Evolutionary conservation across 2,113 vertebrate genomes (phyloP), one percentile per base, ranked within the genome.

Genomic region (Lamprotornis superbus): DNA sequence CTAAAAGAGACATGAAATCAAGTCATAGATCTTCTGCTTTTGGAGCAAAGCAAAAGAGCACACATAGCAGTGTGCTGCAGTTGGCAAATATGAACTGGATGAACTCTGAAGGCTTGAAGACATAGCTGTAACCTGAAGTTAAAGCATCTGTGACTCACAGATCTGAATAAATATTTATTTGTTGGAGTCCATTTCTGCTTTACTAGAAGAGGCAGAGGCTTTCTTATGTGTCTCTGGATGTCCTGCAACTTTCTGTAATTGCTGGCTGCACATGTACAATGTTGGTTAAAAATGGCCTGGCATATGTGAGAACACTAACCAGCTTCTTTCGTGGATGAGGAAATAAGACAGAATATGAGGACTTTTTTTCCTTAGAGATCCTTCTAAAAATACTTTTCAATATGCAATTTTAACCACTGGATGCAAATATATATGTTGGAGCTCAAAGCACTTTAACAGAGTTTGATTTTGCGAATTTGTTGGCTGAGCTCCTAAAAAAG

Each of bases 141-240:
- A 73, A 79, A 91, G 35, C 57, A 71, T 52, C 22, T 89, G 28
- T 81, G 59, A 93, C 53, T 96, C 87, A 82, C 28, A 63, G 40
- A 83, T 76, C 15, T 85, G 75, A 73, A 89, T 80, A 96, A 95
- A 96, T 94, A 95, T 94, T 94, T 95, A 33, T 64, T 83, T 94
- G 7, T n/a, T 89, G 53, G 83, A 82, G 55, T 73, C 39, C 50
- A 55, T 69, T 94, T 93, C 70, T 95, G 7, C 49, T 83, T 83
- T 94, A 69, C 57, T 60, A 91, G 87, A 89, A 89, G 46, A 94
- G 40, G 83, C 31, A 70, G 73, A 92, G 53, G 18, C 18, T 87
- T 87, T 79, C 61, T 78, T 87, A 33, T 44, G 64, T 47, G 20
- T 40, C 24, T 92, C 68, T 97, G 86, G 55, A 50, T 89, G 35